These are phyloP conservation scores for Cerceris rybyensis DNA, from an alignment of 2,888 invertebrate species.

Conservation along the genomic window DNA sequence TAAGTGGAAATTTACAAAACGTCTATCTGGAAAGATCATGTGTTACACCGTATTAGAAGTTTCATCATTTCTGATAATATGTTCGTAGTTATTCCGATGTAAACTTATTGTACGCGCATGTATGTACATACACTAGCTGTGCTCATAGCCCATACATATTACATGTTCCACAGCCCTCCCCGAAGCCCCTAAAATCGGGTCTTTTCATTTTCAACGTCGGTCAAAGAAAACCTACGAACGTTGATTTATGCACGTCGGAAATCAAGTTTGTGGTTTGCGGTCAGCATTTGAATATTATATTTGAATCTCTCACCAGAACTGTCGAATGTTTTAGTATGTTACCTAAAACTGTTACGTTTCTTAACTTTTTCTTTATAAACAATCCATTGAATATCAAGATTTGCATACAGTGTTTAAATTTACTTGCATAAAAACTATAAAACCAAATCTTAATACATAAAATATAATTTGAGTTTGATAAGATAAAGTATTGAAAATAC, in stretches of 20 bases:
- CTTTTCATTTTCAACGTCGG: slow-evolving; percentile 47
- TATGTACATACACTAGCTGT: background rate
- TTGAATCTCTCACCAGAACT: slow-evolving; percentile 72
- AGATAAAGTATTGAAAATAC: no score
- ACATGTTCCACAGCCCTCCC: slow-evolving; percentile 37
- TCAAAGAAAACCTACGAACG: slow-evolving; percentile 57
- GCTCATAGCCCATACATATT: slow-evolving; percentile 56
- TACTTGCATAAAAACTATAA: background rate
- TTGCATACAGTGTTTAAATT: background rate
- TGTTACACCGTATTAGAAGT: background rate
- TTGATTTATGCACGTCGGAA: slow-evolving; percentile 72
- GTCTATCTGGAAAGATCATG: background rate
- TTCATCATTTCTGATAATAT: slow-evolving; percentile 14
- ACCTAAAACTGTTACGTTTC: background rate
- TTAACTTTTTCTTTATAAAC: background rate
- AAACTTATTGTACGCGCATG: background rate
- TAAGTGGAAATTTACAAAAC: no score
- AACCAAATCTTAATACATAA: background rate
- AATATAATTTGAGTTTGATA: no score
- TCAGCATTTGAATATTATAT: slow-evolving; percentile 77
- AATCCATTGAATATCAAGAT: background rate
- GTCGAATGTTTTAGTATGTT: slow-evolving; percentile 10
- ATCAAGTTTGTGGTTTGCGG: slow-evolving; percentile 73
- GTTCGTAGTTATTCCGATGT: background rate
- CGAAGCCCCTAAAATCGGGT: slow-evolving; percentile 35